Base-by-base conservation (phyloP, 2,797 vertebrate species). In the Chelmon rostratus region DNA sequence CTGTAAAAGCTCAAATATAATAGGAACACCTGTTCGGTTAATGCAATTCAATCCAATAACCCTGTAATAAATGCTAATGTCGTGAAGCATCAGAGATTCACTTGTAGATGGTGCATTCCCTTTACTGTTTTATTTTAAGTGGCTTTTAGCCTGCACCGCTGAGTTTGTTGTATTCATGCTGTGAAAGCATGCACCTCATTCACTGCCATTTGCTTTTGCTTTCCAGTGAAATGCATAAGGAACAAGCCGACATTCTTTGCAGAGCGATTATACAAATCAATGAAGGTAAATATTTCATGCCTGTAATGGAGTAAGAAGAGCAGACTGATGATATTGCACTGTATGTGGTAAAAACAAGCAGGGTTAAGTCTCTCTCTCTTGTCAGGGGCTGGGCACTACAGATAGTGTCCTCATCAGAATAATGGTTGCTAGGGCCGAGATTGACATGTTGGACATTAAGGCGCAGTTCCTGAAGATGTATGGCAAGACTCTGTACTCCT, bases 391-490 rank as follows among this genome's bases (percentile, higher is more conserved):
- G 73, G 98, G 98, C 31, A 99, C 98, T 0, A 97, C 98, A 33
- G 98, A 99, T 35, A 95, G 58, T 52, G 94, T 98, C 0, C 96
- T 99, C 76, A 96, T 99, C 84, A 94, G 98, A 86, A 95, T 97
- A 83, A 98, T 99, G 98, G 97, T 99, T 23, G 93, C 97, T 23
- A 96, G 98, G 62, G 96, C 96, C 0, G 98, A 99, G 86, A 91
- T 98, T 1, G 98, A 99, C 89, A 98, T 99, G 98, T 63, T 97
- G 82, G 95, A 99, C 84, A 99, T 99, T 82, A 96, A 97, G 73
- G 94, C 89, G 0, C 93, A 97, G 83, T 99, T 99, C 92, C 94
- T 95, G 88, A 95, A 96, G 90, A 93, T 95, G 89, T 99, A 99
- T 0, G 96, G 97, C 40, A 98, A 99, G 88, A 97, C 97, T 0